These are phyloP conservation scores for Osmoderma eremita DNA, from an alignment of 2,888 invertebrate genomes.

Conservation along the genomic window DNA sequence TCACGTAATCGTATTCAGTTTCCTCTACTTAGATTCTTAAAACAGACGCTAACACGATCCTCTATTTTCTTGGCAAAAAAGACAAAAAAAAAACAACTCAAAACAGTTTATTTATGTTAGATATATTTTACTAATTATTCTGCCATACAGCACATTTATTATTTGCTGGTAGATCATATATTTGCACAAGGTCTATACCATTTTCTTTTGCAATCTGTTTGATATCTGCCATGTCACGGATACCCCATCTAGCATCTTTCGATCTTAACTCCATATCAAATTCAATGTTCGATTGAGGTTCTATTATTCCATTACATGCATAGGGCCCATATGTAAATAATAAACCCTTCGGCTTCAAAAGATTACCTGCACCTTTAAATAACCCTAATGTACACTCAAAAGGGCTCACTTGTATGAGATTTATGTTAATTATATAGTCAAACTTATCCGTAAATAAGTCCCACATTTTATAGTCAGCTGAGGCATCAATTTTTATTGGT, in stretches of 20 bases:
- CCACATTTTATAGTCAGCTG: conserved; percentile 63
- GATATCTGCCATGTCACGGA: conserved; percentile 80
- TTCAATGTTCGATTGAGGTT: conserved; percentile 83
- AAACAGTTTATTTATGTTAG: too few relatives aligned
- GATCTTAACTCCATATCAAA: conserved; percentile 76
- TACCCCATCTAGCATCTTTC: conserved; percentile 80
- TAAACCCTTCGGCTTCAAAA: conserved; percentile 75
- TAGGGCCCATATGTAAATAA: conserved; percentile 90
- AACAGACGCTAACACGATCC: too few relatives aligned
- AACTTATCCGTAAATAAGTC: conserved; percentile 57
- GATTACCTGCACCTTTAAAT: conserved; percentile 75
- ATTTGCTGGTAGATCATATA: conserved; percentile 86
- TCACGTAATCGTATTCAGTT: too few relatives aligned
- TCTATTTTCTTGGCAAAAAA: background rate
- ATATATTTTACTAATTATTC: conserved; percentile 58
- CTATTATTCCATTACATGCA: conserved; percentile 78
- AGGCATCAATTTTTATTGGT: conserved; percentile 76
- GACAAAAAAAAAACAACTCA: background rate
- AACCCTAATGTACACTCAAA: conserved; percentile 79
- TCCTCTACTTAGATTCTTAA: too few relatives aligned
- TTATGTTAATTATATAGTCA: conserved; percentile 84
- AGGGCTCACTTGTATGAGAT: conserved; percentile 89
- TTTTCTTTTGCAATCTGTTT: conserved; percentile 69
- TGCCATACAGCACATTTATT: conserved; percentile 86
- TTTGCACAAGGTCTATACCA: conserved; percentile 70